Evolutionary conservation across 2,113 vertebrate species (phyloP).

Genomic region (Scatophagus argus): DNA sequence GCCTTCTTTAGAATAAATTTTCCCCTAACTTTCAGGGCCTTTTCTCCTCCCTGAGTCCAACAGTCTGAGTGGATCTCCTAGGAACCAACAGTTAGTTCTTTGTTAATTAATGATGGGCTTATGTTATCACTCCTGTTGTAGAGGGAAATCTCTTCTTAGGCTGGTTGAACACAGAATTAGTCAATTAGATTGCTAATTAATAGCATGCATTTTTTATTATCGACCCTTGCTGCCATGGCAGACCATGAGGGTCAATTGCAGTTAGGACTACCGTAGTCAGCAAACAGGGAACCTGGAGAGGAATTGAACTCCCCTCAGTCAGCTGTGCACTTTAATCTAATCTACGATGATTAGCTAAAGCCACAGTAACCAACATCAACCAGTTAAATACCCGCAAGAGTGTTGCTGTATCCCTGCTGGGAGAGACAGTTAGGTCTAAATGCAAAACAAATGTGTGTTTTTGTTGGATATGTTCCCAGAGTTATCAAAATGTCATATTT

Average conservation of each 20-base stretch:
- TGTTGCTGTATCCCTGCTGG: background rate
- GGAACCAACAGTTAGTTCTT: slow-evolving; percentile 44
- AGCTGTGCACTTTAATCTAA: slow-evolving; percentile 57
- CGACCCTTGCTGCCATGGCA: slow-evolving; percentile 46
- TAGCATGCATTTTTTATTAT: slow-evolving; percentile 68
- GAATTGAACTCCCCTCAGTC: slow-evolving; percentile 24
- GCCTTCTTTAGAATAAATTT: slow-evolving; percentile 1
- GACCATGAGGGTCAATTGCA: slow-evolving; percentile 42
- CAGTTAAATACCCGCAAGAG: slow-evolving; percentile 48
- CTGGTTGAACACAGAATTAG: slow-evolving; percentile 75
- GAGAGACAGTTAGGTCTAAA: background rate
- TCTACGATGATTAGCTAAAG: slow-evolving; percentile 57
- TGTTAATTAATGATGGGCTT: slow-evolving; percentile 66
- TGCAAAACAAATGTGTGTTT: background rate
- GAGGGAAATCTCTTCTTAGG: slow-evolving; percentile 64
- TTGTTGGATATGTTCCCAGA: slow-evolving; percentile 8
- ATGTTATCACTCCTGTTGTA: slow-evolving; percentile 71
- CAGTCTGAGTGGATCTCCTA: slow-evolving; percentile 38
- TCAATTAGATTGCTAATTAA: slow-evolving; percentile 75
- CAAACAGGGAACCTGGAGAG: slow-evolving; percentile 21
- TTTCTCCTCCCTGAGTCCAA: slow-evolving; percentile 17
- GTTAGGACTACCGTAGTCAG: slow-evolving; percentile 54
- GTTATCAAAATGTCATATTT: slow-evolving; percentile 13
- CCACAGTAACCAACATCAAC: slow-evolving; percentile 57
- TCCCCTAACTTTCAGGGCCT: slow-evolving; percentile 10